Evolutionary conservation across 92 coral and sea anemone species (phyloP).

Genomic region (Palythoa grandis): DNA sequence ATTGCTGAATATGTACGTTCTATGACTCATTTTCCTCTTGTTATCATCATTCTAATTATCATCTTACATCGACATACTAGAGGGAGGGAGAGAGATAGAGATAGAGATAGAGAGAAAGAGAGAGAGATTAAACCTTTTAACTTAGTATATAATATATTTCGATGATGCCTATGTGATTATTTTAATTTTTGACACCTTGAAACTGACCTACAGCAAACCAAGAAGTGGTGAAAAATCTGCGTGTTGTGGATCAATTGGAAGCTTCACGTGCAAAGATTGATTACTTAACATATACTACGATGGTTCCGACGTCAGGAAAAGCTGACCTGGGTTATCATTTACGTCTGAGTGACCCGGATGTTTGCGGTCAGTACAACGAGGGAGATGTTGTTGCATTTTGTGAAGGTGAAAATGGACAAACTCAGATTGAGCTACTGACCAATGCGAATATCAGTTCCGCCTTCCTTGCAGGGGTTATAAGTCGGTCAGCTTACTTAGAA

Average conservation of each 20-base stretch:
- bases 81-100: too few relatives aligned
- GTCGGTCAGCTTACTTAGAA: constrained; percentile 86
- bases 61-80: too few relatives aligned
- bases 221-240: constrained; percentile 62
- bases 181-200: neutral
- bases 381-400: constrained; percentile 95
- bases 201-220: constrained; percentile 3
- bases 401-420: constrained; percentile 73
- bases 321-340: constrained; percentile 97
- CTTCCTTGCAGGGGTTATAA: constrained; percentile 92
- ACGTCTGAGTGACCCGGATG: constrained; percentile 66
- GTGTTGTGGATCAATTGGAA: constrained; percentile 78
- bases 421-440: constrained; percentile 72
- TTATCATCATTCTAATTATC: too few relatives aligned
- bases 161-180: too few relatives aligned
- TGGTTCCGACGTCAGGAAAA: constrained; percentile 34
- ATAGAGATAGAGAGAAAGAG: too few relatives aligned
- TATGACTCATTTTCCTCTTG: too few relatives aligned
- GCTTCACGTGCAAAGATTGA: constrained; percentile 91
- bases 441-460: constrained; percentile 70
- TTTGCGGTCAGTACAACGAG: constrained; percentile 78
- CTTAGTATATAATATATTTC: too few relatives aligned
- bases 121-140: too few relatives aligned
- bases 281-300: constrained; percentile 61
- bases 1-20: too few relatives aligned